Conservation (phyloP, 2,113 vertebrate genomes). For the Hippocampus barbouri region DNA sequence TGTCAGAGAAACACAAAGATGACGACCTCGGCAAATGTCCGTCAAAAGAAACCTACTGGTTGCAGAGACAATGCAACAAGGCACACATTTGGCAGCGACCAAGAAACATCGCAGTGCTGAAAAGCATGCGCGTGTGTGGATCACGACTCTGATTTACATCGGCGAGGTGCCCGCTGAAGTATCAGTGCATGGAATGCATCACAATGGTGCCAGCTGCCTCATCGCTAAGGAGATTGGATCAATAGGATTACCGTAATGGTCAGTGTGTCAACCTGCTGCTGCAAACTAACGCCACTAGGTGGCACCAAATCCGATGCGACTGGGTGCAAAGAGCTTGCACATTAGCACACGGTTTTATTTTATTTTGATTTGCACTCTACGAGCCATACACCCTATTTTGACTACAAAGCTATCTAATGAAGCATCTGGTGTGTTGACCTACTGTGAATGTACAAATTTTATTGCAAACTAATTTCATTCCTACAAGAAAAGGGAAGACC, state of each 20-base stretch:
- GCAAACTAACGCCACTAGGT: background rate
- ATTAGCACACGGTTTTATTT: no score
- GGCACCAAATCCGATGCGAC: background rate
- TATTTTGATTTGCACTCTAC: no score
- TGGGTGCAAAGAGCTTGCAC: no score
- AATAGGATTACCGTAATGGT: background rate
- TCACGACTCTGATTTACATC: background rate
- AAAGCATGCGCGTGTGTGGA: background rate
- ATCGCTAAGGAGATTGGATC: background rate
- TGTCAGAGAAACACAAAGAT: no score
- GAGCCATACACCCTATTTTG: no score
- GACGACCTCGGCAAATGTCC: no score
- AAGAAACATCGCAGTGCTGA: background rate
- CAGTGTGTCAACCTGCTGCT: background rate
- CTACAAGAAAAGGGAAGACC: no score
- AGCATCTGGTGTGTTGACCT: no score
- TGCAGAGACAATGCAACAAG: background rate
- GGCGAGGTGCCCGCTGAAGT: background rate
- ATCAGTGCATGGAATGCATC: background rate
- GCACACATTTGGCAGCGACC: background rate
- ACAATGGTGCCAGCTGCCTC: background rate
- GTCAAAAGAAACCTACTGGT: no score
- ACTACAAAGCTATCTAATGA: no score
- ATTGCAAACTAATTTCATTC: no score
- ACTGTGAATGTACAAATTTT: no score